Conservation (phyloP, 2,888 invertebrate genomes). For the Andrena dorsata region DNA sequence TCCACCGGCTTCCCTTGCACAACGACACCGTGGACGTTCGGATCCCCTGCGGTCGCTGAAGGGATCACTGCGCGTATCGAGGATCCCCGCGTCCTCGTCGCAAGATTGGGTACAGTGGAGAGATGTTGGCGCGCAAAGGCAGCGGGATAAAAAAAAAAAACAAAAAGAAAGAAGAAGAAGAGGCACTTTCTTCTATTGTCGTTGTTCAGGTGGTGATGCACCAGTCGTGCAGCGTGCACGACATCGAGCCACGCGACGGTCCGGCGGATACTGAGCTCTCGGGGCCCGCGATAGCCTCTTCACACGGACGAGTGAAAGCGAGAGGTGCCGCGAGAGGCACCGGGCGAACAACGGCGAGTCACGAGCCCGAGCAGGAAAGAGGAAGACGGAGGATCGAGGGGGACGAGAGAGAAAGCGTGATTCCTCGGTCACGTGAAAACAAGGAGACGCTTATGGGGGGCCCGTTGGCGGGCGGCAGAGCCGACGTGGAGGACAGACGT, state of each 20-base stretch:
- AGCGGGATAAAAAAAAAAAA: background rate
- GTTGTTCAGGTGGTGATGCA: constrained; percentile 56
- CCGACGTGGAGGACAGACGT: constrained; percentile 17
- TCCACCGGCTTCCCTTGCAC: background rate
- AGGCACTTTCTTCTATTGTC: constrained; percentile 38
- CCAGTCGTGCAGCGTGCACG: constrained; percentile 70
- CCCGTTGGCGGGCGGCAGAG: constrained; percentile 14
- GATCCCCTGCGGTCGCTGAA: background rate
- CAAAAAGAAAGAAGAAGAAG: background rate
- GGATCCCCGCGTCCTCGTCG: constrained; percentile 1
- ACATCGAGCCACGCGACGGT: constrained; percentile 76
- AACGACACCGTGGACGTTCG: background rate
- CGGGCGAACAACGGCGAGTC: constrained; percentile 54
- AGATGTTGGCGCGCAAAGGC: background rate
- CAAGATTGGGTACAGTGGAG: too few species aligned
- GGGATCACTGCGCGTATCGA: constrained; percentile 4
- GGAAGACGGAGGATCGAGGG: constrained; percentile 30
- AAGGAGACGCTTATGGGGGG: constrained; percentile 39
- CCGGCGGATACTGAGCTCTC: constrained; percentile 71
- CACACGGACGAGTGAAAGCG: constrained; percentile 76
- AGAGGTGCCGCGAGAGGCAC: constrained; percentile 70
- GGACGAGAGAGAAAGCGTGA: constrained; percentile 40
- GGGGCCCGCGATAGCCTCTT: constrained; percentile 71
- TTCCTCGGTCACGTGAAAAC: constrained; percentile 55
- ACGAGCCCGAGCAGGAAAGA: constrained; percentile 50